Percentiles rank a stretch among this genome's conserved stretches.
phyloP scores from a whole-genome alignment of 2,113 vertebrate genomes.

The Arvicanthis niloticus region DNA sequence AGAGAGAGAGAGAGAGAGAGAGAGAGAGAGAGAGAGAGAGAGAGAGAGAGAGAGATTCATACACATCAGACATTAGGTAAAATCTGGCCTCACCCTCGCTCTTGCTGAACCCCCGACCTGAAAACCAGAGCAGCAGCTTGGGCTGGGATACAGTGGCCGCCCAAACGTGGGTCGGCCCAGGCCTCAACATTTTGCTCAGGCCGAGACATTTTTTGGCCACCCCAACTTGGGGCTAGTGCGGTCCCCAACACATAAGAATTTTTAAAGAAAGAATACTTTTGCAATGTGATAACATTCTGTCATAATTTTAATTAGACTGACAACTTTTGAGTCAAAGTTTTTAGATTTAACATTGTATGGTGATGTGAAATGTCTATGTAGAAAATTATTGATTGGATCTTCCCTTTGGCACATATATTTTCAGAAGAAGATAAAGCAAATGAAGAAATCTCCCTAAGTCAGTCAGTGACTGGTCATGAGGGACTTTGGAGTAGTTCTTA shows the following conservation, averaged over 20 bases:
- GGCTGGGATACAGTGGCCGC: too few species aligned
- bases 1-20: too few species aligned
- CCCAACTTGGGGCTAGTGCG: too few species aligned
- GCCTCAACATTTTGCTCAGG: too few species aligned
- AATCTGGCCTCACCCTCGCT: too few species aligned
- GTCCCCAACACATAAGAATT: background rate
- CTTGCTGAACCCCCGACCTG: too few species aligned
- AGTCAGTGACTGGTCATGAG: background rate
- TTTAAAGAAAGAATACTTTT: background rate
- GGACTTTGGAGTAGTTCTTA: conserved; percentile 7
- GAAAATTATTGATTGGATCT: conserved; percentile 16
- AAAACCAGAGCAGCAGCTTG: too few species aligned
- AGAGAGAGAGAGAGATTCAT: too few species aligned
- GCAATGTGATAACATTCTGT: background rate
- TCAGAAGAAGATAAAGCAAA: conserved; percentile 14
- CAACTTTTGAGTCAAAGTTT: background rate
- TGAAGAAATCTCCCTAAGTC: background rate
- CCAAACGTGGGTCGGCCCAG: too few species aligned
- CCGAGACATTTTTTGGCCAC: too few species aligned
- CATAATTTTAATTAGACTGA: background rate
- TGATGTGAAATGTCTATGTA: background rate
- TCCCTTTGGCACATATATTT: background rate
- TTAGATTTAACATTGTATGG: background rate
- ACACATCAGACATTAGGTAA: too few species aligned
- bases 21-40: too few species aligned